These are phyloP conservation scores for Paguma larvata DNA, from an alignment of 2,797 vertebrate genomes.

Conservation along the genomic window DNA sequence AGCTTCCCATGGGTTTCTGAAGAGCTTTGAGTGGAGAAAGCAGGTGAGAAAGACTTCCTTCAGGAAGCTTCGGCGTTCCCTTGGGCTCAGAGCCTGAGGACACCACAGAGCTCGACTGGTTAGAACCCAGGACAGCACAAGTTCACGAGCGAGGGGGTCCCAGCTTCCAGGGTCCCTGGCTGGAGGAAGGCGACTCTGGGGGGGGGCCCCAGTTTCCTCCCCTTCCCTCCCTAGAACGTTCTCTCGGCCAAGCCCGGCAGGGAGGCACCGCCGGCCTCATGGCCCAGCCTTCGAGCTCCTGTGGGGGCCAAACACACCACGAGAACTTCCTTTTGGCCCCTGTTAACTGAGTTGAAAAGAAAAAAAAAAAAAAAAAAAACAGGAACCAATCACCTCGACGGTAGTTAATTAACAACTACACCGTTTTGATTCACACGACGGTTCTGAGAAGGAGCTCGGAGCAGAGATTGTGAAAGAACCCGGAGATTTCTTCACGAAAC, in stretches of 20 bases:
- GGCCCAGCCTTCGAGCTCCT: background rate
- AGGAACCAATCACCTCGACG: slow-evolving; percentile 85
- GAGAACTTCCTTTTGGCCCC: slow-evolving; percentile 85
- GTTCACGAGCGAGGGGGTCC: background rate
- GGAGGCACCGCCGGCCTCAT: background rate
- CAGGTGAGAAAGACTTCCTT: background rate
- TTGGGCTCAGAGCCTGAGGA: background rate
- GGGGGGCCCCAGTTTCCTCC: too few species aligned
- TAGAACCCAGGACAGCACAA: background rate
- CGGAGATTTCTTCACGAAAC: slow-evolving; percentile 68
- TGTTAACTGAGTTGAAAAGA: slow-evolving; percentile 34
- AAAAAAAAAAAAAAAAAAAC: slow-evolving; percentile 84
- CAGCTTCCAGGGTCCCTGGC: background rate
- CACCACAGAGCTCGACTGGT: background rate
- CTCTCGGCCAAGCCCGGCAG: background rate
- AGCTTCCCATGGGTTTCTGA: background rate
- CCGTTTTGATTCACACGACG: slow-evolving; percentile 84
- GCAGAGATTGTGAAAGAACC: slow-evolving; percentile 87
- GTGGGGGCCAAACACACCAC: background rate
- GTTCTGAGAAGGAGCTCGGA: slow-evolving; percentile 75
- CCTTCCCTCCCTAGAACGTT: background rate
- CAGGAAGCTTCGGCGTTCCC: background rate
- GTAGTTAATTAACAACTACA: slow-evolving; percentile 88
- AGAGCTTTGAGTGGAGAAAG: background rate
- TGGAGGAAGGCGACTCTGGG: background rate